phyloP scores from a whole-genome alignment of 2,113 vertebrate species.

The Dolichallabes microphthalmus region DNA sequence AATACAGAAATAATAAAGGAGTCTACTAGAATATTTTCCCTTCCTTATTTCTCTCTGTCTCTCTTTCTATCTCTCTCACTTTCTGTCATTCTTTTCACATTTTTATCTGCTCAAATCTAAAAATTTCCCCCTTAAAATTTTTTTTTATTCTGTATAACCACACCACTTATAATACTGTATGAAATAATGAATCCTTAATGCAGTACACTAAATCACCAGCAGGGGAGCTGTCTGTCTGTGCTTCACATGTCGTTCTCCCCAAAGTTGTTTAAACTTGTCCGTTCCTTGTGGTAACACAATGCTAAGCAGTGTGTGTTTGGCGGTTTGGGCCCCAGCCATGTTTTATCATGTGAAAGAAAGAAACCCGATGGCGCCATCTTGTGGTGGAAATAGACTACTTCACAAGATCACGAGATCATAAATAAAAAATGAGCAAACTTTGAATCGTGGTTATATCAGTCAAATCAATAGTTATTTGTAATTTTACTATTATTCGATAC shows the following conservation, averaged over 20 bases:
- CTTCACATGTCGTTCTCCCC: too few relatives aligned
- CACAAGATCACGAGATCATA: not conserved
- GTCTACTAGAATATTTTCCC: too few relatives aligned
- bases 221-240: not conserved
- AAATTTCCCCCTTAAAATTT: not conserved
- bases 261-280: not conserved
- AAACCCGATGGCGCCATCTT: conserved; percentile 67
- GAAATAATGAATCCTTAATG: too few relatives aligned
- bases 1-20: too few relatives aligned
- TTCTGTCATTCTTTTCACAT: not conserved
- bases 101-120: not conserved
- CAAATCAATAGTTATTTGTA: not conserved
- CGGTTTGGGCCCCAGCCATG: not conserved
- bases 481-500: not conserved
- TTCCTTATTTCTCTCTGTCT: too few relatives aligned
- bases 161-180: too few relatives aligned
- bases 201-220: not conserved
- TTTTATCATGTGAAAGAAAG: not conserved
- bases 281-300: not conserved
- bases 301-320: not conserved
- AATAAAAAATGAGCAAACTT: not conserved
- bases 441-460: not conserved
- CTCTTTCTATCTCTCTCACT: not conserved
- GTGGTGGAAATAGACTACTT: conserved; percentile 44
- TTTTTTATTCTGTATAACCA: too few relatives aligned